phyloP scores from a whole-genome alignment of 2,888 invertebrate genomes.

The Mactromeris polynyma region DNA sequence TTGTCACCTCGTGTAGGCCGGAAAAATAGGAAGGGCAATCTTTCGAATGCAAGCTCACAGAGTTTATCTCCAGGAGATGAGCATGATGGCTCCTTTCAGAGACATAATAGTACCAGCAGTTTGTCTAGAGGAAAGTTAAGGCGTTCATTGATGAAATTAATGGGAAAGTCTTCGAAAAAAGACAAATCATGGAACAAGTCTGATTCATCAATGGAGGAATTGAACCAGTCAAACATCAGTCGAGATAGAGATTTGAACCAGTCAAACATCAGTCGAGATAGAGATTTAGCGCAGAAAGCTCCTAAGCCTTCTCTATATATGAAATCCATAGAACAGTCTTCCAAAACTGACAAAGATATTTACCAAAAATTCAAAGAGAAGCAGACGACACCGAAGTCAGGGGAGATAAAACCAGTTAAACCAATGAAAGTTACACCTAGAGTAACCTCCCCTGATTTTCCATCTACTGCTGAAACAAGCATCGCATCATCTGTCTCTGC shows the following conservation, averaged over 20 bases:
- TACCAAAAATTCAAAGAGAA: constrained; percentile 84
- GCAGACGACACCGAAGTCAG: constrained; percentile 72
- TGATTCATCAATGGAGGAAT: constrained; percentile 39
- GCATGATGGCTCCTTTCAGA: constrained; percentile 69
- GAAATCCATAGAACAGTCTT: constrained; percentile 82
- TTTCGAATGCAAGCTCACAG: constrained; percentile 77
- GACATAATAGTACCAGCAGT: constrained; percentile 62
- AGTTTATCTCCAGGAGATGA: constrained; percentile 75
- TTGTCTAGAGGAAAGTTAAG: constrained; percentile 79
- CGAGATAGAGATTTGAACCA: constrained; percentile 24
- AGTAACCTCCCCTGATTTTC: constrained; percentile 50
- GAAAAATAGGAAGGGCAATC: constrained; percentile 74
- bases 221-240: constrained; percentile 36
- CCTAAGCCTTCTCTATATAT: constrained; percentile 66
- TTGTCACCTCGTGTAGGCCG: constrained; percentile 79
- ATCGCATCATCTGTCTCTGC: constrained; percentile 43
- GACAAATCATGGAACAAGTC: constrained; percentile 53
- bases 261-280: constrained; percentile 19
- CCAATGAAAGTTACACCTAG: constrained; percentile 73
- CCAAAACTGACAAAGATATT: constrained; percentile 77
- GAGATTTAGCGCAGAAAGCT: constrained; percentile 21
- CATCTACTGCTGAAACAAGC: constrained; percentile 30
- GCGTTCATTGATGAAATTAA: constrained; percentile 79
- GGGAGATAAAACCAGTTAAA: constrained; percentile 55
- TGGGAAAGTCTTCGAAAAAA: constrained; percentile 73